Base-by-base conservation (phyloP, 2,888 invertebrate species). In the Ophion ellenae region DNA sequence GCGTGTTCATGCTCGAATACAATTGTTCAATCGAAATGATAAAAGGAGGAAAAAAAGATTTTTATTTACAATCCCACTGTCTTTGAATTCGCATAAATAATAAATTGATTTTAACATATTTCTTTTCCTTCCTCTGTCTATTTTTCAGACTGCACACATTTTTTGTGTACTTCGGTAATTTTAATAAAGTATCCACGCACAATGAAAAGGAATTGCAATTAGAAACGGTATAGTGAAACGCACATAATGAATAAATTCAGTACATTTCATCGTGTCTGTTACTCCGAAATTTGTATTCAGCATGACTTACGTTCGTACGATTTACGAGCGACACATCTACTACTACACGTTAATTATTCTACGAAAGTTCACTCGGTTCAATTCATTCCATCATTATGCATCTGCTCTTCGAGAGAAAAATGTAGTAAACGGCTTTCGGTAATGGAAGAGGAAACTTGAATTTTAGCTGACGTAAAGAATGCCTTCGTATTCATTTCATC, bases 401-500 rank as follows among this genome's bases (percentile, higher is more conserved):
- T 81, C 73, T 69, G 77, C 83, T 86, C 77, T 86, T 81, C 59
- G 57, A 53, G 47, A 14, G 14, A 47, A 73, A 77, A 57, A 71
- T 64, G n/a, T 17, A 47, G 59, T 9, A 53, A 63, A 57, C 57
- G 73, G 20, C 79, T 71, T 53, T 28, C 32, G 17, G 57, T 28
- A 32, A 75, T 57, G 64, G n/a, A 36, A 69, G 63, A 66, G 59
- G 61, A 66, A 45, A 64, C 40, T 57, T 59, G n/a, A 59, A 40
- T 32, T 32, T 10, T 10, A 17, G 32, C 57, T 71, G 40, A 84
- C 74, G 78, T 82, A 76, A 83, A 47, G 47, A 69, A 83, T 81
- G 86, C 80, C 83, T 82, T 36, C 85, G 67, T 85, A 85, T 85
- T 83, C 66, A 85, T 85, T 83, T 83, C 71, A 73, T 69, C 53